Evolutionary conservation across 2,113 vertebrate species (phyloP).

Genomic region (Polyodon spathula): DNA sequence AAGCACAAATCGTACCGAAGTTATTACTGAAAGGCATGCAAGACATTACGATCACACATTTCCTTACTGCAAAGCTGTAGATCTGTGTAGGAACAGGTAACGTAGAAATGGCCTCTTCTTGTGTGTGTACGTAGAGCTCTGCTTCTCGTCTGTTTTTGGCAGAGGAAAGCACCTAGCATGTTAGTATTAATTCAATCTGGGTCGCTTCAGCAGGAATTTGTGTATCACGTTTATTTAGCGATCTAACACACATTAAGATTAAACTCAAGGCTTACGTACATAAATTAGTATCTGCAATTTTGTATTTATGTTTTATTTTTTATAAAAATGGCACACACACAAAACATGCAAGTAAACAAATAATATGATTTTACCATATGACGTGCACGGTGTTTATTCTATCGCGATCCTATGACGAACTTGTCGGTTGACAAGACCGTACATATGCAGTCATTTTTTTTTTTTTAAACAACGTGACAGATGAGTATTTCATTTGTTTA

Average conservation of each 20-base stretch:
- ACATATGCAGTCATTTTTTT: too few relatives aligned
- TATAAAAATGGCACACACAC: neutral
- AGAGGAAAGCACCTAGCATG: neutral
- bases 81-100: too few relatives aligned
- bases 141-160: neutral
- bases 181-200: neutral
- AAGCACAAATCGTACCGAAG: too few relatives aligned
- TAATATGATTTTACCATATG: neutral
- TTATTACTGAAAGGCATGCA: too few relatives aligned
- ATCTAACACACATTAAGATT: neutral
- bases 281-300: too few relatives aligned
- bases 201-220: constrained; percentile 8
- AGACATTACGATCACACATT: too few relatives aligned
- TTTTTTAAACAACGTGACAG: too few relatives aligned
- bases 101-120: constrained; percentile 5
- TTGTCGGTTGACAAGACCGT: neutral
- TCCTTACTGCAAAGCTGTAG: too few relatives aligned
- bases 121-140: neutral
- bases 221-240: neutral
- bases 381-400: constrained; percentile 5
- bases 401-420: neutral
- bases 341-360: constrained; percentile 1
- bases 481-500: too few relatives aligned
- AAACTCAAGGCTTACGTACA: too few relatives aligned
- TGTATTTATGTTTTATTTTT: too few relatives aligned